These are phyloP conservation scores for Orussus abietinus DNA, from an alignment of 1,140 invertebrate species.

Conservation along the genomic window DNA sequence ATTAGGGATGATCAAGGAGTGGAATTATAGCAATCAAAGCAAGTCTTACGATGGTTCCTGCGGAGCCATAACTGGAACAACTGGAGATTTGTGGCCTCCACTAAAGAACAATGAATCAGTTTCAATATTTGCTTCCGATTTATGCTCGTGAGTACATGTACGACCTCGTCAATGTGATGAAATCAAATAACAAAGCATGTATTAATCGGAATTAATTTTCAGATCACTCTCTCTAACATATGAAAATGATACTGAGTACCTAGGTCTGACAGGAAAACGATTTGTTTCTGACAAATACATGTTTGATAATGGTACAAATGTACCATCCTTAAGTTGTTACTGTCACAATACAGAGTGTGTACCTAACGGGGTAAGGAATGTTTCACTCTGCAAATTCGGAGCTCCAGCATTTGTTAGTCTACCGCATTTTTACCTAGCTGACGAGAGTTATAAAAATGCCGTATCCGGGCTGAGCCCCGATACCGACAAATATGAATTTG, in stretches of 20 bases:
- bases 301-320: constrained; percentile 68
- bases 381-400: constrained; percentile 66
- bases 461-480: constrained; percentile 71
- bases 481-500: constrained; percentile 65
- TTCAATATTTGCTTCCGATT: constrained; percentile 65
- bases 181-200: too few species aligned
- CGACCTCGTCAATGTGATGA: too few species aligned
- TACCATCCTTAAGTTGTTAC: constrained; percentile 58
- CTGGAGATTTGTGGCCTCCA: constrained; percentile 76
- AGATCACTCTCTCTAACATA: constrained; percentile 46
- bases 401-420: constrained; percentile 79
- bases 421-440: constrained; percentile 83
- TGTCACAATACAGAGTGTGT: constrained; percentile 44
- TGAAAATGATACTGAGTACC: constrained; percentile 30
- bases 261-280: constrained; percentile 58
- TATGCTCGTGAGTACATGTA: constrained; percentile 61
- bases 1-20: constrained; percentile 63
- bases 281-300: constrained; percentile 60
- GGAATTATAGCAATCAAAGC: constrained; percentile 62
- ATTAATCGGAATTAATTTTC: constrained; percentile 14
- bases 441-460: constrained; percentile 60
- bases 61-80: constrained; percentile 63
- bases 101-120: constrained; percentile 54
- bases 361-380: constrained; percentile 62
- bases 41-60: constrained; percentile 60